Conservation (phyloP, 2,113 vertebrate species). For the Podarcis raffonei region DNA sequence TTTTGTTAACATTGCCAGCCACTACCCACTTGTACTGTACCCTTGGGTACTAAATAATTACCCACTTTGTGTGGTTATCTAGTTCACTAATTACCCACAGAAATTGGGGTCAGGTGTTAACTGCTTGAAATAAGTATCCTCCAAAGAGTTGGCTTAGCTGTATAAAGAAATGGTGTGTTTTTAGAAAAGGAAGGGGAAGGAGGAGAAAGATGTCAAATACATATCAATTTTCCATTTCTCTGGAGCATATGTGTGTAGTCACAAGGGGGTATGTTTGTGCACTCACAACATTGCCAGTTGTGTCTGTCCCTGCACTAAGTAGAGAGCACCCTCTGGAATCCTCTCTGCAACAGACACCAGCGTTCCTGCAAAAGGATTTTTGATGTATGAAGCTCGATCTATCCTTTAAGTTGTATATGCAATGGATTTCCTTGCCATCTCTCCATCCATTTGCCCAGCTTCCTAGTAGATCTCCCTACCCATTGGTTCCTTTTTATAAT, state of each 20-base stretch:
- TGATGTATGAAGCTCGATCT: not conserved
- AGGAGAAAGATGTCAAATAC: slow-evolving; percentile 42
- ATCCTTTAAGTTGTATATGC: not conserved
- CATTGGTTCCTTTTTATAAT: not conserved
- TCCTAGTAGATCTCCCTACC: not conserved
- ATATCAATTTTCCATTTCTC: slow-evolving; percentile 41
- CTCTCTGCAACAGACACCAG: not conserved
- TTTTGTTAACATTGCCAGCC: slow-evolving; percentile 82
- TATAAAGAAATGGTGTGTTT: slow-evolving; percentile 76
- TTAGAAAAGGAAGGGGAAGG: slow-evolving; percentile 67
- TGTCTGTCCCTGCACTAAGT: not conserved
- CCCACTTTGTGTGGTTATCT: slow-evolving; percentile 85
- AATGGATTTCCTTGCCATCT: not conserved
- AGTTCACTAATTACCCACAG: slow-evolving; percentile 86
- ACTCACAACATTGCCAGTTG: not conserved
- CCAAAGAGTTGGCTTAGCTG: slow-evolving; percentile 73
- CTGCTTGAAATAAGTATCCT: slow-evolving; percentile 85
- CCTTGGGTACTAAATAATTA: slow-evolving; percentile 86
- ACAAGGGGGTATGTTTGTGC: not conserved
- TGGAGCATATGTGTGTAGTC: not conserved
- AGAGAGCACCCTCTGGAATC: not conserved
- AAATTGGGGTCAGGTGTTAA: slow-evolving; percentile 88
- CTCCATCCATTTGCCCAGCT: too few species aligned
- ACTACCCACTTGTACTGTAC: slow-evolving; percentile 78
- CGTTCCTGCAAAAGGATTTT: not conserved